Evolutionary conservation across 2,797 vertebrate species (phyloP).

Genomic region (Steatocranus sp.): DNA sequence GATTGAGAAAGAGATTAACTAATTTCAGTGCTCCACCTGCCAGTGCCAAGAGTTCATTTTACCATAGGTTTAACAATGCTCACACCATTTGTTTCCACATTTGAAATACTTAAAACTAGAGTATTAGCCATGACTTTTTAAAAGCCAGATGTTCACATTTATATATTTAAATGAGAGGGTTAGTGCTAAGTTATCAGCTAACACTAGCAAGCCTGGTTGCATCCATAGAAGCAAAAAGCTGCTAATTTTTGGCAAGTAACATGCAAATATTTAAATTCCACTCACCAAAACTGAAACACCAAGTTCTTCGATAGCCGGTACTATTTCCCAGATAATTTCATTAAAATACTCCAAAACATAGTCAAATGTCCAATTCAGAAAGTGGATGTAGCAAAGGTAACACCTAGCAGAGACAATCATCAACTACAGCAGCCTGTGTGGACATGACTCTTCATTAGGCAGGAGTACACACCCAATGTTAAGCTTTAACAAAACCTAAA

Average conservation of each 20-base stretch:
- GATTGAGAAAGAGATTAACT: neutral
- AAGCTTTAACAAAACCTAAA: neutral
- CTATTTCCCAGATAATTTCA: neutral
- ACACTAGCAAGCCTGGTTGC: neutral
- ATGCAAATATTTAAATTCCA: neutral
- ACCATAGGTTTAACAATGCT: neutral
- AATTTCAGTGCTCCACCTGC: neutral
- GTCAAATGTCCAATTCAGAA: neutral
- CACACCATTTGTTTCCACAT: neutral
- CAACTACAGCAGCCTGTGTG: neutral
- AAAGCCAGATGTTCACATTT: neutral
- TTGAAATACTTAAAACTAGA: neutral
- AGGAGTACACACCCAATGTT: neutral
- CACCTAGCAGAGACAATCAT: neutral
- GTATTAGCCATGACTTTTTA: neutral
- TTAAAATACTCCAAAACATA: neutral
- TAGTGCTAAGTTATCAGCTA: neutral
- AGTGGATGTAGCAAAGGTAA: neutral
- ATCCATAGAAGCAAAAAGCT: neutral
- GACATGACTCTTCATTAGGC: neutral
- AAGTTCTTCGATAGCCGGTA: neutral
- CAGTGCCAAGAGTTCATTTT: neutral
- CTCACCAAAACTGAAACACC: neutral
- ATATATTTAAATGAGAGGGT: neutral
- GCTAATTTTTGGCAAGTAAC: neutral